phyloP scores from a whole-genome alignment of 37 sponge, comb jelly and placozoan genomes.

The Aplysina aerophoba region DNA sequence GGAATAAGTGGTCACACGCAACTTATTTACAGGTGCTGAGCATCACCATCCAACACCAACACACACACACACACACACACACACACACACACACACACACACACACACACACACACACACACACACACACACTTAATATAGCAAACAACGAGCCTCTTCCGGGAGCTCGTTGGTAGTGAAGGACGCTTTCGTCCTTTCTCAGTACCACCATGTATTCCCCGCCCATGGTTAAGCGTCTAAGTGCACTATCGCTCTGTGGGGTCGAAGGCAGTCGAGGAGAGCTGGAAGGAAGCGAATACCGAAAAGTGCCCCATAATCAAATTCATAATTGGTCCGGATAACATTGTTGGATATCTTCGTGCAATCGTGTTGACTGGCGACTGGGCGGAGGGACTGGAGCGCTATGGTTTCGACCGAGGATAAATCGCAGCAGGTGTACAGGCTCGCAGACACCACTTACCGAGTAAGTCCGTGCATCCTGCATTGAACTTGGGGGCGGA shows the following conservation, averaged over 20 bases:
- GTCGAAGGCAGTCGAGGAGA: too few species aligned
- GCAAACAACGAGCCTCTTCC: not conserved
- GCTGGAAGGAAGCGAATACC: too few species aligned
- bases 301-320: not conserved
- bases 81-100: too few species aligned
- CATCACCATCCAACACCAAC: too few species aligned
- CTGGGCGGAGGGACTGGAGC: not conserved
- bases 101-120: not conserved
- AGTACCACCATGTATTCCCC: slow-evolving; percentile 12
- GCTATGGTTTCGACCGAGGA: not conserved
- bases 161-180: slow-evolving; percentile 22
- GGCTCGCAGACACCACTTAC: slow-evolving; percentile 72
- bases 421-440: slow-evolving; percentile 50
- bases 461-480: slow-evolving; percentile 38
- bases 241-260: too few species aligned
- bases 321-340: not conserved
- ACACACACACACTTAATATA: not conserved
- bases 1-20: too few species aligned
- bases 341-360: slow-evolving; percentile 14
- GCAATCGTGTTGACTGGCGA: not conserved
- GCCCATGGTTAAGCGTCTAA: too few species aligned
- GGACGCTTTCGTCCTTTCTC: slow-evolving; percentile 16
- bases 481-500: not conserved
- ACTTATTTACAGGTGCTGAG: too few species aligned
- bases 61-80: too few species aligned